Conservation (phyloP, 2,888 invertebrate species). For the Tipula lateralis region DNA sequence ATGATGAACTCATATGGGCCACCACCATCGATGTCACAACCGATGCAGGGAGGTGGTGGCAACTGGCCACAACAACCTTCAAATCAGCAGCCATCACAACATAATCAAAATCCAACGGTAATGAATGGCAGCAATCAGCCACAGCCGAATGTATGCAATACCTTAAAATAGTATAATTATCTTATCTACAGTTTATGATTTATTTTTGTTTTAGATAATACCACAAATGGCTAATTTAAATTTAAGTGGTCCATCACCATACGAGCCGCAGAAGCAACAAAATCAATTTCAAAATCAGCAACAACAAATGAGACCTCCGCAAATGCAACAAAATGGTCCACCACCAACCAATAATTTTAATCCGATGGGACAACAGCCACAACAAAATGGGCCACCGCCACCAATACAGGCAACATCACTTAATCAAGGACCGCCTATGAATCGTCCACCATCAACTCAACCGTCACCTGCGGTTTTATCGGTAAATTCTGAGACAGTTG, state of each 20-base stretch:
- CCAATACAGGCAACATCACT: constrained; percentile 32
- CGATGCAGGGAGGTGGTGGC: constrained; percentile 32
- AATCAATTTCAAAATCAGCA: background rate
- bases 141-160: constrained; percentile 41
- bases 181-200: background rate
- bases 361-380: constrained; percentile 30
- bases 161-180: background rate
- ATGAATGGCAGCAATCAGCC: constrained; percentile 48
- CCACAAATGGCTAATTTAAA: constrained; percentile 33
- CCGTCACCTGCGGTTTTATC: background rate
- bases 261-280: background rate
- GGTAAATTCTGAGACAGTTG: background rate
- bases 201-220: constrained; percentile 30
- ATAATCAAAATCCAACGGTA: constrained; percentile 36
- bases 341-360: constrained; percentile 31
- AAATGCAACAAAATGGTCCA: constrained; percentile 31
- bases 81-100: constrained; percentile 37
- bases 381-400: constrained; percentile 31
- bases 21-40: constrained; percentile 39
- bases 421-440: constrained; percentile 34
- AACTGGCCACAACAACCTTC: constrained; percentile 37
- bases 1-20: constrained; percentile 33
- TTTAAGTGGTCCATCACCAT: constrained; percentile 30
- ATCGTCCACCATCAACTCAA: constrained; percentile 33
- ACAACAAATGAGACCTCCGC: background rate